Evolutionary conservation across 1,140 invertebrate genomes (phyloP), one percentile per base, ranked within the genome.

Genomic region (Himalopsyche phryganea): DNA sequence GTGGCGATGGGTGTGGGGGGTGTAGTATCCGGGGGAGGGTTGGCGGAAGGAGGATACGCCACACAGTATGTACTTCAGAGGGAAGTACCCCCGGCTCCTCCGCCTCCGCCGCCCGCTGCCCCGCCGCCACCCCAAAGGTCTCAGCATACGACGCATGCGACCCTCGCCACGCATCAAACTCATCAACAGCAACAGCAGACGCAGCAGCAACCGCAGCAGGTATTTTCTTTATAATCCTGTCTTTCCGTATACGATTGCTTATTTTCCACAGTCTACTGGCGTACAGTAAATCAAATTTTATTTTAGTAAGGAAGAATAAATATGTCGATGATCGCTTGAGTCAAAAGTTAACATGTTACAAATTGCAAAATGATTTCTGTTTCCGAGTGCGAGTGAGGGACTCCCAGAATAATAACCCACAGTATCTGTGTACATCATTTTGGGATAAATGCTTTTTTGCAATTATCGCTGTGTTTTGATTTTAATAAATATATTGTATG

Each of bases 141-240:
- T 17, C 49, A 52, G 20, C 50, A 50, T 7, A 45, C 72, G 50
- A 71, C 73, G 0, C 73, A 73, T 35, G 70, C 73, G 35, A 65
- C 65, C 6, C 61, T 58, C 11, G 58, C 60, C 11, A 61, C 66
- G 3, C 60, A 64, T 14, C 55, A 67, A 1, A 57, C 67, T 5
- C 72, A 72, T 63, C 71, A 73, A 61, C 69, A 67, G 20, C 66
- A 68, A 0, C 67, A 66, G 23, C 69, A 67, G 66, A 66, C 66
- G 46, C 40, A 36, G 10, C 41, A 23, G 13, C 61, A 44, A 19
- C 50, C 41, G 10, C 48, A 50, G n/a, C 48, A 50, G 48, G 48
- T 48, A 48, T 11, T 6, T 9, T 6, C 44, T 46, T 46, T 13
- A n/a, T 7, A 42, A 7, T n/a, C 10, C 10, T 9, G 15, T 42